Evolutionary conservation across 2,797 vertebrate genomes (phyloP).

Genomic region (Acomys russatus): DNA sequence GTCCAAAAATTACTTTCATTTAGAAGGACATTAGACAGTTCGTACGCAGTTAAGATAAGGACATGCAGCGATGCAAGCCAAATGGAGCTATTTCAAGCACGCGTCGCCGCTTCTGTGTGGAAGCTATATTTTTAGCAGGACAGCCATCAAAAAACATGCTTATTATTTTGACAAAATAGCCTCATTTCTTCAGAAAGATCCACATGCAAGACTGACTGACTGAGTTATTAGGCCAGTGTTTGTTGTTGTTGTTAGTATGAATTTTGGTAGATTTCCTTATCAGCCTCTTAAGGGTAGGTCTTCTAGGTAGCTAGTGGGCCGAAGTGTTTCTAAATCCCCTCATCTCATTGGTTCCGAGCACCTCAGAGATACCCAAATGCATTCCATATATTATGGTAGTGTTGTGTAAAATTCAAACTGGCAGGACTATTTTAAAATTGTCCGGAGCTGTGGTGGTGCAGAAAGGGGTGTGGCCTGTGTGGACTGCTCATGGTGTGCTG

Average conservation of each 20-base stretch:
- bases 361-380: conserved; percentile 80
- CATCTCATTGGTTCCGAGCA: conserved; percentile 78
- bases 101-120: conserved; percentile 51
- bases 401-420: conserved; percentile 81
- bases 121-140: conserved; percentile 81
- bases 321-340: conserved; percentile 80
- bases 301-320: conserved; percentile 70
- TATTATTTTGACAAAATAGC: conserved; percentile 83
- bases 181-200: conserved; percentile 72
- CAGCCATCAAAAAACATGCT: conserved; percentile 71
- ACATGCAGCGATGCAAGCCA: conserved; percentile 65
- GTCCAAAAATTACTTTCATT: conserved; percentile 76
- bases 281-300: conserved; percentile 63
- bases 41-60: conserved; percentile 65
- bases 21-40: conserved; percentile 69
- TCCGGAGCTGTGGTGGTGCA: conserved; percentile 38
- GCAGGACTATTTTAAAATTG: conserved; percentile 81
- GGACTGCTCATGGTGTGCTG: conserved; percentile 4
- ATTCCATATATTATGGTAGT: conserved; percentile 64
- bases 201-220: conserved; percentile 77
- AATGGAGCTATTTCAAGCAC: conserved; percentile 70
- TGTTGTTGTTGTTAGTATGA: not conserved
- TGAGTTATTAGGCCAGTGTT: conserved; percentile 83
- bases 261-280: conserved; percentile 73
- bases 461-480: conserved; percentile 66